phyloP scores from a whole-genome alignment of 2,888 invertebrate genomes.

The Alloscopus bannaensis region DNA sequence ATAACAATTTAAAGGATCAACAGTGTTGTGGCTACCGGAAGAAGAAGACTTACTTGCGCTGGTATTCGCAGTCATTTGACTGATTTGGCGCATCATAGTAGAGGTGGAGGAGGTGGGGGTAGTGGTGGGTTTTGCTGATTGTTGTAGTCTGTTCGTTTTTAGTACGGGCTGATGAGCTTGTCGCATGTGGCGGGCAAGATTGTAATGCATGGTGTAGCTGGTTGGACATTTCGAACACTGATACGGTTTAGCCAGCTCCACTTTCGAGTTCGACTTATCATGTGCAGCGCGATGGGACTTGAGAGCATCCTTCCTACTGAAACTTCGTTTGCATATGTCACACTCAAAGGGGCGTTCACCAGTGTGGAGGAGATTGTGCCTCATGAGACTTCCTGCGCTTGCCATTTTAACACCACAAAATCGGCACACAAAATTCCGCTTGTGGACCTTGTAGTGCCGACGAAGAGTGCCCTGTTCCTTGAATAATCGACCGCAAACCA shows the following conservation, averaged over 20 bases:
- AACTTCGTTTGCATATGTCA: conserved; percentile 46
- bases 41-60: background rate
- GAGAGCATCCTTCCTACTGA: conserved; percentile 57
- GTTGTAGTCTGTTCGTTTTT: background rate
- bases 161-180: conserved; percentile 33
- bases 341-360: conserved; percentile 58
- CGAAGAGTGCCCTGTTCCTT: conserved; percentile 46
- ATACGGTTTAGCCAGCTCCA: conserved; percentile 45
- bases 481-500: conserved; percentile 43
- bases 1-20: conserved; percentile 33
- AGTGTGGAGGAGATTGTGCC: conserved; percentile 63
- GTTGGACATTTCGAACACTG: conserved; percentile 39
- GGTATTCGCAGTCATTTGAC: too few relatives aligned
- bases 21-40: background rate
- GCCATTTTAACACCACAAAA: conserved; percentile 63
- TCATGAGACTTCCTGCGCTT: conserved; percentile 61
- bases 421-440: conserved; percentile 49
- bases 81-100: too few relatives aligned
- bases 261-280: conserved; percentile 38
- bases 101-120: background rate
- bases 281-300: conserved; percentile 59
- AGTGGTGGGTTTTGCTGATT: background rate
- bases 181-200: conserved; percentile 55
- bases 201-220: conserved; percentile 56
- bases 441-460: conserved; percentile 56